Evolutionary conservation across 2,888 invertebrate genomes (phyloP).

Genomic region (Gortyna flavago): DNA sequence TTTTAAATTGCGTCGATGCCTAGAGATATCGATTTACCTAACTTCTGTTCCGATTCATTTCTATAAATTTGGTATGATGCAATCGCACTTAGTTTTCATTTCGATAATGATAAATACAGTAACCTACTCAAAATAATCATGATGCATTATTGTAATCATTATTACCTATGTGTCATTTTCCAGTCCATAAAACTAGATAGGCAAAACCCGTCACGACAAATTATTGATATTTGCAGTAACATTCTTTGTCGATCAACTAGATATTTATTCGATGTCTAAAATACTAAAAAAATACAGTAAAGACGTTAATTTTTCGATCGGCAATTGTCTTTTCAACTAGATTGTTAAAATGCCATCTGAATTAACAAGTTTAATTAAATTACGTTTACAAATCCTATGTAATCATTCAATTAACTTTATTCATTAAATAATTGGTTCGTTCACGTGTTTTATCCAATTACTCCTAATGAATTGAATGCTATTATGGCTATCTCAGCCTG

Average conservation of each 20-base stretch:
- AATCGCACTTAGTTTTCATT: constrained; percentile 7
- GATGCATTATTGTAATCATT: constrained; percentile 29
- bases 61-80: constrained; percentile 18
- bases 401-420: constrained; percentile 54
- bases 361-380: constrained; percentile 28
- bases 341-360: constrained; percentile 19
- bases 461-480: constrained; percentile 36
- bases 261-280: constrained; percentile 10
- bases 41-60: neutral
- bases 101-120: neutral
- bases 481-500: constrained; percentile 12
- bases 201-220: neutral
- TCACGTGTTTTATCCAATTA: constrained; percentile 46
- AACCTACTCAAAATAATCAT: neutral
- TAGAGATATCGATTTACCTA: neutral
- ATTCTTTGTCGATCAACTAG: neutral
- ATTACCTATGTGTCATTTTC: neutral
- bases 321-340: constrained; percentile 21
- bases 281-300: constrained; percentile 3
- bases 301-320: constrained; percentile 26
- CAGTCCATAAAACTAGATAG: constrained; percentile 8
- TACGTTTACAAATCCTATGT: constrained; percentile 35
- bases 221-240: constrained; percentile 27
- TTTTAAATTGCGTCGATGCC: neutral
- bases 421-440: constrained; percentile 51